These are phyloP conservation scores for Eupleurogrammus muticus DNA, from an alignment of 2,797 vertebrate species.

Conservation along the genomic window DNA sequence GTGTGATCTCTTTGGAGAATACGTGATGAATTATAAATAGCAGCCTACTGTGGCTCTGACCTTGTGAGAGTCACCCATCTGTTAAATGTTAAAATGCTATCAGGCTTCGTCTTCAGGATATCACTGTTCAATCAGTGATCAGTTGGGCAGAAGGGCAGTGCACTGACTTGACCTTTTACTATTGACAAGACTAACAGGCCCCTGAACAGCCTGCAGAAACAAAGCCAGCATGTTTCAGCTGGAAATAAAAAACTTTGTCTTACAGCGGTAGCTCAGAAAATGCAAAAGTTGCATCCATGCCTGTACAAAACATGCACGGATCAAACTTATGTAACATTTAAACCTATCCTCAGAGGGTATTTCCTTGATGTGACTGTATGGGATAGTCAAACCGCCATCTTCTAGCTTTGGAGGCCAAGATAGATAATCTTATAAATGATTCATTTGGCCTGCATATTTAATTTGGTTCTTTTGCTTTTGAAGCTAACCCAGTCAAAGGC, in stretches of 20 bases:
- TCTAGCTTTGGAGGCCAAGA: constrained; percentile 45
- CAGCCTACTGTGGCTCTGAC: constrained; percentile 68
- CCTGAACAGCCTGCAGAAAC: constrained; percentile 8
- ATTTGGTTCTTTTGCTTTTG: constrained; percentile 68
- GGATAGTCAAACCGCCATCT: constrained; percentile 34
- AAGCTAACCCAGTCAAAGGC: constrained; percentile 48
- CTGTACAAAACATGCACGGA: not conserved
- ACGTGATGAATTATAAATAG: constrained; percentile 80
- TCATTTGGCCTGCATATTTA: constrained; percentile 75
- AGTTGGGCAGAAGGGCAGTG: constrained; percentile 45
- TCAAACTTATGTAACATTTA: constrained; percentile 4
- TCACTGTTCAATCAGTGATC: constrained; percentile 64
- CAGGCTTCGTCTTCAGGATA: constrained; percentile 47
- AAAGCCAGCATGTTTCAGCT: not conserved
- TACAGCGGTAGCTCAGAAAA: not conserved
- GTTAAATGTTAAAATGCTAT: constrained; percentile 62
- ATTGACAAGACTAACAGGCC: constrained; percentile 21
- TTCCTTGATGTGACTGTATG: constrained; percentile 17
- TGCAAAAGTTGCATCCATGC: not conserved
- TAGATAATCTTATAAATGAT: constrained; percentile 76
- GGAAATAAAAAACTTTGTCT: not conserved
- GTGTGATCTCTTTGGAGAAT: constrained; percentile 71
- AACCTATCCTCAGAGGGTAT: not conserved
- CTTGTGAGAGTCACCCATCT: constrained; percentile 71
- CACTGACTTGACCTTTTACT: constrained; percentile 42